Evolutionary conservation across 92 coral and sea anemone species (phyloP).

Genomic region (Porites evermanni): DNA sequence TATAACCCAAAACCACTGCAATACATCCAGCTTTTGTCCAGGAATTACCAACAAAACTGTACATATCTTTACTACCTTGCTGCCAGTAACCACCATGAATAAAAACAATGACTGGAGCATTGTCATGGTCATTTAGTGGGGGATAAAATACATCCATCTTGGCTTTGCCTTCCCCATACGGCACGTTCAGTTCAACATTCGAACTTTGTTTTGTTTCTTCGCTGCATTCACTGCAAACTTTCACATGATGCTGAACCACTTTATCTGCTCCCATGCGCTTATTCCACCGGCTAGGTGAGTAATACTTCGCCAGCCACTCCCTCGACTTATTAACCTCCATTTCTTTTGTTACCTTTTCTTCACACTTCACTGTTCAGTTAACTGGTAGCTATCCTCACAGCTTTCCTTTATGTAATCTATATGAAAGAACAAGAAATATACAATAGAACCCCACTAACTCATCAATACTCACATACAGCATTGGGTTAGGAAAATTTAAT

Average conservation of each 20-base stretch:
- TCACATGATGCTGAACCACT: constrained; percentile 23
- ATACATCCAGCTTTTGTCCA: constrained; percentile 47
- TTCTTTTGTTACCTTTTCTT: background rate
- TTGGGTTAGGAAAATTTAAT: too few species aligned
- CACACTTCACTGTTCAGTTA: background rate
- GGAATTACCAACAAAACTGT: constrained; percentile 54
- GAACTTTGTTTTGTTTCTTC: constrained; percentile 16
- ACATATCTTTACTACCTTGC: constrained; percentile 57
- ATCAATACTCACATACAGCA: too few species aligned
- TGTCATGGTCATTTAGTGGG: background rate
- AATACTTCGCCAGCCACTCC: constrained; percentile 43
- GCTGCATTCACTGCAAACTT: constrained; percentile 40
- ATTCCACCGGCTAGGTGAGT: constrained; percentile 69
- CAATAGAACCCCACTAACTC: too few species aligned
- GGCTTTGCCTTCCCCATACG: constrained; percentile 48
- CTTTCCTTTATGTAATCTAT: too few species aligned
- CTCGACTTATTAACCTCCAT: constrained; percentile 2
- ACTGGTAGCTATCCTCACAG: background rate
- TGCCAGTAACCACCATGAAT: constrained; percentile 92
- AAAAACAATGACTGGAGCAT: constrained; percentile 58
- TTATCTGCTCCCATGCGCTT: constrained; percentile 46
- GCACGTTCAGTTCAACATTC: constrained; percentile 23
- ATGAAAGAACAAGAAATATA: too few species aligned
- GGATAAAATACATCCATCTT: constrained; percentile 67
- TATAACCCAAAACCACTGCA: constrained; percentile 70